These are phyloP conservation scores for Temnothorax nylanderi DNA, from an alignment of 1,140 invertebrate species.

Conservation along the genomic window DNA sequence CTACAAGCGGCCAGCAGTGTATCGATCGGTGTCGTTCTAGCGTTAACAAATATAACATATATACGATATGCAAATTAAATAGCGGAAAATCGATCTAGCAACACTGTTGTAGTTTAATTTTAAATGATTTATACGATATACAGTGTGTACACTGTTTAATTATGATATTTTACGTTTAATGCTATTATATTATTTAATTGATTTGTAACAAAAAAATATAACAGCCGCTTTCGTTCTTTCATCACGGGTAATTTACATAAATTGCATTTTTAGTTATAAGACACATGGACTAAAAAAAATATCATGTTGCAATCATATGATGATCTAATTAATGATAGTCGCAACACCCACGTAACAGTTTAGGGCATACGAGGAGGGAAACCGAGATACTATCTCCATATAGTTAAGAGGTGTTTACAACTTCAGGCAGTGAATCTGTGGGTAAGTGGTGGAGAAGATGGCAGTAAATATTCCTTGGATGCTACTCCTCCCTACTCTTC, in stretches of 20 bases:
- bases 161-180: not conserved
- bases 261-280: not conserved
- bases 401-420: constrained; percentile 86
- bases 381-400: constrained; percentile 84
- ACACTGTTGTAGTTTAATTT: constrained; percentile 49
- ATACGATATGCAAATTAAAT: constrained; percentile 63
- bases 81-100: constrained; percentile 27
- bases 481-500: constrained; percentile 69
- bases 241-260: not conserved
- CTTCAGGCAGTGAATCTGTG: constrained; percentile 85
- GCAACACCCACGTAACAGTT: constrained; percentile 69
- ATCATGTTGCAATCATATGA: constrained; percentile 26
- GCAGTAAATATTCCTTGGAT: constrained; percentile 85
- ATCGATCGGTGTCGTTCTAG: constrained; percentile 54
- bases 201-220: not conserved
- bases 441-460: constrained; percentile 85
- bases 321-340: constrained; percentile 73
- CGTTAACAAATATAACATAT: constrained; percentile 39
- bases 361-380: constrained; percentile 72
- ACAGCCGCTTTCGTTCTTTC: not conserved
- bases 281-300: not conserved
- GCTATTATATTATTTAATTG: not conserved
- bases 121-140: constrained; percentile 48
- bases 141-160: not conserved
- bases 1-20: constrained; percentile 20